phyloP scores from a whole-genome alignment of 2,113 vertebrate species.

The Phalacrocorax aristotelis region DNA sequence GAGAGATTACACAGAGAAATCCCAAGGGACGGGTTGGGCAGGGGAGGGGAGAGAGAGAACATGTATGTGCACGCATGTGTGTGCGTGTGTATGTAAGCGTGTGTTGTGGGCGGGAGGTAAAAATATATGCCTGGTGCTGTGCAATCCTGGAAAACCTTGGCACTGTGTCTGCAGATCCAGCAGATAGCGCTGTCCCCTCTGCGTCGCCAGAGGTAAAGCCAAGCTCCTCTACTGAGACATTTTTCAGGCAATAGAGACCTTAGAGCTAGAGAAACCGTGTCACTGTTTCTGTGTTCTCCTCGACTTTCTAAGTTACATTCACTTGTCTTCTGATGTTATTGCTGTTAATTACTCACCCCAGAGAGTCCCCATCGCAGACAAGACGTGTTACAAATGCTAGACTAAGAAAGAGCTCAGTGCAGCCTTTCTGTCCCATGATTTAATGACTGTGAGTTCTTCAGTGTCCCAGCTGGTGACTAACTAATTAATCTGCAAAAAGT shows the following conservation, averaged over 20 bases:
- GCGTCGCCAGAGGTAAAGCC: background rate
- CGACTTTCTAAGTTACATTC: background rate
- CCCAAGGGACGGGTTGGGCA: background rate
- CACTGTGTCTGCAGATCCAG: background rate
- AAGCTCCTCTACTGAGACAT: accelerated
- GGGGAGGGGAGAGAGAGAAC: background rate
- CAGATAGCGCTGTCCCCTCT: slow-evolving; percentile 15
- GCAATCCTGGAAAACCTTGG: accelerated
- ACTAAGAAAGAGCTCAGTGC: accelerated
- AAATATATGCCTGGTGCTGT: accelerated
- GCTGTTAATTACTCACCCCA: accelerated
- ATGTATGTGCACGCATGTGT: accelerated
- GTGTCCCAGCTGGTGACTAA: background rate
- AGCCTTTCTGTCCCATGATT: background rate
- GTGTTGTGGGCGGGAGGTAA: background rate
- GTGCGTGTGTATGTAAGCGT: accelerated
- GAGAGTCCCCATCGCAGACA: accelerated
- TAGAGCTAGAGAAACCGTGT: accelerated
- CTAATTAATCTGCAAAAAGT: background rate
- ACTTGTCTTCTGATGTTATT: background rate
- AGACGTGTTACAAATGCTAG: accelerated
- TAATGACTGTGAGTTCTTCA: accelerated
- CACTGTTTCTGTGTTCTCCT: background rate
- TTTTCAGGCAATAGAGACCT: background rate
- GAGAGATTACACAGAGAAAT: background rate